These are phyloP conservation scores for Ptilodon capucinus DNA, from an alignment of 2,888 invertebrate species.

Conservation along the genomic window DNA sequence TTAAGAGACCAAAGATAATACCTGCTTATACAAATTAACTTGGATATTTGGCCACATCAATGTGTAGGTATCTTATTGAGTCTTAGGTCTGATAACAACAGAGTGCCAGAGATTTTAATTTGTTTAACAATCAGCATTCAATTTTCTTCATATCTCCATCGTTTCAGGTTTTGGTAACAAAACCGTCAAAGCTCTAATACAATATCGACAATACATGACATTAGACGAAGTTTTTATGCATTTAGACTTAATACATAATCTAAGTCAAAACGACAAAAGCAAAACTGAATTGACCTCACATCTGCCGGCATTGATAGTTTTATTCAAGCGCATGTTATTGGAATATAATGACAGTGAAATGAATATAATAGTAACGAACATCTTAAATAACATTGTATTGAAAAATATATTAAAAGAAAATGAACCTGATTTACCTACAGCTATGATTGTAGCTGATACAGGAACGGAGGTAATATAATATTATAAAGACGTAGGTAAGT, in stretches of 20 bases:
- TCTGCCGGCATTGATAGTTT: slow-evolving; percentile 45
- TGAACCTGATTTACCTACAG: slow-evolving; percentile 24
- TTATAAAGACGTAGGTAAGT: too few species aligned
- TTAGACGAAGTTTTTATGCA: slow-evolving; percentile 57
- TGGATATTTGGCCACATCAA: slow-evolving; percentile 16
- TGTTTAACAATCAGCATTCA: neutral
- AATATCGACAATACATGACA: slow-evolving; percentile 61
- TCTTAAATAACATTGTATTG: slow-evolving; percentile 58
- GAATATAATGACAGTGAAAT: slow-evolving; percentile 66
- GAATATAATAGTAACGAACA: slow-evolving; percentile 60
- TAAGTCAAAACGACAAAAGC: slow-evolving; percentile 44
- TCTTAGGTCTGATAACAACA: neutral
- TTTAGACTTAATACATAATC: slow-evolving; percentile 55
- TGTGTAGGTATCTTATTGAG: slow-evolving; percentile 29
- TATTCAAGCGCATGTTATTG: slow-evolving; percentile 57
- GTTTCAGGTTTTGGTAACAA: slow-evolving; percentile 57
- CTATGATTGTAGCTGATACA: slow-evolving; percentile 39
- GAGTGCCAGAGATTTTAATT: neutral
- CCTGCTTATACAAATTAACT: slow-evolving; percentile 44
- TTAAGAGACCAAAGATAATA: slow-evolving; percentile 41
- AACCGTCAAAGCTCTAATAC: slow-evolving; percentile 47
- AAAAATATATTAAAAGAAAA: slow-evolving; percentile 37
- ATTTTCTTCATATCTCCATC: neutral
- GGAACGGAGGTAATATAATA: slow-evolving; percentile 54
- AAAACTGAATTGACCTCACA: slow-evolving; percentile 46